Conservation (phyloP, 2,797 vertebrate genomes). For the Acropternis orthonyx region DNA sequence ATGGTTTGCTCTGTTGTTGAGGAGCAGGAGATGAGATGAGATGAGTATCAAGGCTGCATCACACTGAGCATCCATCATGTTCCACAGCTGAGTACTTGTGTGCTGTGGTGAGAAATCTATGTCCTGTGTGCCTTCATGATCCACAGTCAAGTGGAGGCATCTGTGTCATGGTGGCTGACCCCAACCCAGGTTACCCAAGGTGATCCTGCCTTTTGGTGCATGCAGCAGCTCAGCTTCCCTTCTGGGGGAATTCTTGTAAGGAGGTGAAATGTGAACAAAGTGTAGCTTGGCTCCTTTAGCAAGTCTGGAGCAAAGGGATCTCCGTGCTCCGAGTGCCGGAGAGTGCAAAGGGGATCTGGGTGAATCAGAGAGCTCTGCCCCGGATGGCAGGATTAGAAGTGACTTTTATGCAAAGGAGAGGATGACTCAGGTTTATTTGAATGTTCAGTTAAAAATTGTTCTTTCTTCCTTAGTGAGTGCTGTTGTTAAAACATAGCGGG, state of each 20-base stretch:
- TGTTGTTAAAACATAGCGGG: neutral
- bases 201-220: neutral
- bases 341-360: neutral
- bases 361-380: constrained; percentile 36
- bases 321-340: neutral
- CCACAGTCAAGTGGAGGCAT: neutral
- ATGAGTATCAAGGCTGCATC: neutral
- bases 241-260: neutral
- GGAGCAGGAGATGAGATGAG: neutral
- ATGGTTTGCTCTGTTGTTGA: neutral
- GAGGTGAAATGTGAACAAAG: neutral
- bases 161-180: neutral
- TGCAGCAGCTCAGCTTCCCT: neutral
- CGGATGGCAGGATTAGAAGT: constrained; percentile 38
- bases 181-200: neutral
- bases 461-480: neutral
- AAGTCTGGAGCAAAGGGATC: neutral
- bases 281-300: neutral
- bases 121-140: neutral
- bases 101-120: neutral
- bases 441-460: constrained; percentile 10
- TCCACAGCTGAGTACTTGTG: neutral
- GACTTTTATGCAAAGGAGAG: constrained; percentile 9
- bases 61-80: fast-evolving
- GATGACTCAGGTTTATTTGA: constrained; percentile 44